Evolutionary conservation across 2,113 vertebrate genomes (phyloP), one percentile per base, ranked within the genome.

Genomic region (Orycteropus afer): DNA sequence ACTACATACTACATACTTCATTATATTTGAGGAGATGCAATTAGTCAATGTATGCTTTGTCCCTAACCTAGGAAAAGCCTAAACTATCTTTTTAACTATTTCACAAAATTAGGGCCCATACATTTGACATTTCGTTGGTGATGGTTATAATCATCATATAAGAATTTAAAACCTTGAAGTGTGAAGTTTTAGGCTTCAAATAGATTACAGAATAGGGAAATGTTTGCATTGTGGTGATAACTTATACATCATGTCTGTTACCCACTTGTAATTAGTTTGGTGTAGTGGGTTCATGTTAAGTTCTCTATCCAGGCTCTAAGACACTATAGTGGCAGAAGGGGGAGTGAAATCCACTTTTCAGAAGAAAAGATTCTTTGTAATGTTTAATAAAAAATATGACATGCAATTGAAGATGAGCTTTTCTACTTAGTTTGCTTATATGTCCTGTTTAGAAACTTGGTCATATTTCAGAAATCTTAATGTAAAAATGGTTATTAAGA

Each of bases 181-280:
- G 49, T 93, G 84, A 77, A 47, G 37, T 82, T 96, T 95, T 81
- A 57, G 42, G 74, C 29, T 94, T 96, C 53, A 89, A 34, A 25
- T 74, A 89, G 76, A 57, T 91, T 67, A 27, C 81, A 88, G 59
- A 95, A 84, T 84, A 29, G 59, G 22, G n/a, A 95, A 61, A 65
- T 90, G 53, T 89, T 63, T 96, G 73, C 32, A 47, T 3, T 85
- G 79, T 71, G 92, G 67, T 90, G 42, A 92, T 87, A 86, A 59
- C 82, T 49, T 93, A 37, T 79, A 86, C 18, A 83, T n/a, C 37
- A 65, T 61, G 69, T 42, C 57, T 57, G 71, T 67, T 89, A 22
- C 57, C 65, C 85, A 90, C 88, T 82, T 95, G 37, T 84, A 89
- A 89, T 95, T 92, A 95, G 74, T 79, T 78, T 73, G 37, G 37